phyloP scores from a whole-genome alignment of 1,140 invertebrate species.

The Pogonomyrmex barbatus region DNA sequence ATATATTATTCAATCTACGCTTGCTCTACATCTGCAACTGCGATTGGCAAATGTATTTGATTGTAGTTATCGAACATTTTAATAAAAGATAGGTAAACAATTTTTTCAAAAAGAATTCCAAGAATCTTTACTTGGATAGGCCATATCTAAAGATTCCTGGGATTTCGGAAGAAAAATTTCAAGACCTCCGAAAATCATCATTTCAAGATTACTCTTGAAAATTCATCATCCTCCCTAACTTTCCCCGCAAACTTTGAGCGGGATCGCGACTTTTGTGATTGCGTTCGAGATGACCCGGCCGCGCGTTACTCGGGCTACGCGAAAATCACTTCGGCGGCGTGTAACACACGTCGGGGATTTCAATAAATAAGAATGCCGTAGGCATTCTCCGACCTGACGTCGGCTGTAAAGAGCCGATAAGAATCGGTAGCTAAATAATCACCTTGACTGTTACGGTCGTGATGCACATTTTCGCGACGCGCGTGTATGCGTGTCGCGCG shows the following conservation, averaged over 20 bases:
- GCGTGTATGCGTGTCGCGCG: not conserved
- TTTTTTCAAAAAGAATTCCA: not conserved
- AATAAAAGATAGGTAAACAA: not conserved
- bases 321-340: slow-evolving; percentile 47
- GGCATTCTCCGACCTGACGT: slow-evolving; percentile 29
- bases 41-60: not conserved
- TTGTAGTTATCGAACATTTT: not conserved
- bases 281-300: slow-evolving; percentile 7
- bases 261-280: not conserved
- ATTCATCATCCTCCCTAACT: not conserved
- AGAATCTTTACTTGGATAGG: not conserved
- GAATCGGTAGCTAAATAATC: slow-evolving; percentile 68
- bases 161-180: not conserved
- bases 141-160: not conserved
- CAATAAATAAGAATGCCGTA: slow-evolving; percentile 58
- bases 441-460: slow-evolving; percentile 68
- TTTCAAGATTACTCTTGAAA: not conserved
- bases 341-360: slow-evolving; percentile 47
- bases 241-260: not conserved
- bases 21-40: not conserved
- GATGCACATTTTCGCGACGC: slow-evolving; percentile 66
- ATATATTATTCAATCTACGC: not conserved
- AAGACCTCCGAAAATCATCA: not conserved
- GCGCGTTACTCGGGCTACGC: slow-evolving; percentile 27
- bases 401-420: slow-evolving; percentile 59